Evolutionary conservation across 2,888 invertebrate species (phyloP).

Genomic region (Mycogona germanica): DNA sequence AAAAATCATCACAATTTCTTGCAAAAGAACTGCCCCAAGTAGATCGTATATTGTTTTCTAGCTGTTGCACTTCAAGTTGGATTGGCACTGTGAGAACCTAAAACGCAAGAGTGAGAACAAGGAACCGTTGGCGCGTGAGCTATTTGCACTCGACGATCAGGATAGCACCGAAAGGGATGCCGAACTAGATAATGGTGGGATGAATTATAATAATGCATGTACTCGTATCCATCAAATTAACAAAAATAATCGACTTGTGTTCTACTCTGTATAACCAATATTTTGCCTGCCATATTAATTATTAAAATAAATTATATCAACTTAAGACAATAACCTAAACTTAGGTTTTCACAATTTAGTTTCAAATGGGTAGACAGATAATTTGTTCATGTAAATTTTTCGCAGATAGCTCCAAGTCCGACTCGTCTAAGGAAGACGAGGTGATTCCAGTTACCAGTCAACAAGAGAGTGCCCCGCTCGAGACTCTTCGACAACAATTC

Average conservation of each 20-base stretch:
- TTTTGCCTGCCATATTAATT: not conserved
- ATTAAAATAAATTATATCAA: not conserved
- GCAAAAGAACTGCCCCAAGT: not conserved
- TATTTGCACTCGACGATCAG: slow-evolving; percentile 35
- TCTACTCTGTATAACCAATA: no score
- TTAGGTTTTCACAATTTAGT: not conserved
- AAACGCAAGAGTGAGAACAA: slow-evolving; percentile 54
- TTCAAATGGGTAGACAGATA: not conserved
- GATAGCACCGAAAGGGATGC: not conserved
- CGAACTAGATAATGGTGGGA: no score
- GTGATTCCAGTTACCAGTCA: slow-evolving; percentile 33
- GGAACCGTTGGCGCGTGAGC: no score
- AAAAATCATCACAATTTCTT: not conserved
- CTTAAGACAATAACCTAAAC: not conserved
- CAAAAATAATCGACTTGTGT: no score
- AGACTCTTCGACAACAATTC: slow-evolving; percentile 26
- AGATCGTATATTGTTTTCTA: not conserved
- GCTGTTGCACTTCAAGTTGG: slow-evolving; percentile 54
- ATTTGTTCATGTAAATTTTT: not conserved
- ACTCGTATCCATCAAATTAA: no score
- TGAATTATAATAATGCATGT: no score
- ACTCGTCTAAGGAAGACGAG: slow-evolving; percentile 45
- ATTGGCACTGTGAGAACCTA: slow-evolving; percentile 75
- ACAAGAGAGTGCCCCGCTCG: no score
- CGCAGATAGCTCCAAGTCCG: slow-evolving; percentile 43